These are phyloP conservation scores for Podarcis muralis DNA, from an alignment of 2,113 vertebrate species.

Conservation along the genomic window DNA sequence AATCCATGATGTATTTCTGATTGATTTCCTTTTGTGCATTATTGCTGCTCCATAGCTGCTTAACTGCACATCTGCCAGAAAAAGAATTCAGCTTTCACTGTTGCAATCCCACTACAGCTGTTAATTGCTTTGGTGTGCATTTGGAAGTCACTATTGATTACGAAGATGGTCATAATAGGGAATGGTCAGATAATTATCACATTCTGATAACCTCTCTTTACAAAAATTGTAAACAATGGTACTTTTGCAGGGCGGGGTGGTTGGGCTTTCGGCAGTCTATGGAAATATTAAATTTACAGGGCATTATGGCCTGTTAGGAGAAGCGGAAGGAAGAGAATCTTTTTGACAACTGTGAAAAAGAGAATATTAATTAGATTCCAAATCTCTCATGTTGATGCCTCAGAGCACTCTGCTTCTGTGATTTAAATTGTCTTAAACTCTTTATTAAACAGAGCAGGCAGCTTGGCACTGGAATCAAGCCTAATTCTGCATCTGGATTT, in stretches of 20 bases:
- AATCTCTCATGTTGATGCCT: slow-evolving; percentile 46
- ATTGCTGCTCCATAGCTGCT: not conserved
- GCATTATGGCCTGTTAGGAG: slow-evolving; percentile 33
- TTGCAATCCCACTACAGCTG: not conserved
- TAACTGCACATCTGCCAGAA: slow-evolving; percentile 4
- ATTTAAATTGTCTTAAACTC: slow-evolving; percentile 67
- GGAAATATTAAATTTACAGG: not conserved
- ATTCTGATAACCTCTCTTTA: slow-evolving; percentile 23
- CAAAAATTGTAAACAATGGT: slow-evolving; percentile 26
- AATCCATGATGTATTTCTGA: not conserved
- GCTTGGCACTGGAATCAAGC: slow-evolving; percentile 64
- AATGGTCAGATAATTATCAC: not conserved
- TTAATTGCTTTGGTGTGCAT: not conserved
- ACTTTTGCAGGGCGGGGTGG: not conserved
- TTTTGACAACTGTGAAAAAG: slow-evolving; percentile 51
- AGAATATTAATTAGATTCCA: slow-evolving; percentile 67
- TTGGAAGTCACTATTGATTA: slow-evolving; percentile 17
- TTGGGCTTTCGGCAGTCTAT: not conserved
- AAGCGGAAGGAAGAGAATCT: slow-evolving; percentile 21
- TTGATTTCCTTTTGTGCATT: not conserved
- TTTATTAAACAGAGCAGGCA: slow-evolving; percentile 71
- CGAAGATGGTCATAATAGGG: not conserved
- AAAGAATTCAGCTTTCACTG: not conserved
- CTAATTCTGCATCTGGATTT: slow-evolving; percentile 73
- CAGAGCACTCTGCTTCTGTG: slow-evolving; percentile 60